These are phyloP conservation scores for Sinohyriopsis cumingii DNA, from an alignment of 2,888 invertebrate species.

Conservation along the genomic window DNA sequence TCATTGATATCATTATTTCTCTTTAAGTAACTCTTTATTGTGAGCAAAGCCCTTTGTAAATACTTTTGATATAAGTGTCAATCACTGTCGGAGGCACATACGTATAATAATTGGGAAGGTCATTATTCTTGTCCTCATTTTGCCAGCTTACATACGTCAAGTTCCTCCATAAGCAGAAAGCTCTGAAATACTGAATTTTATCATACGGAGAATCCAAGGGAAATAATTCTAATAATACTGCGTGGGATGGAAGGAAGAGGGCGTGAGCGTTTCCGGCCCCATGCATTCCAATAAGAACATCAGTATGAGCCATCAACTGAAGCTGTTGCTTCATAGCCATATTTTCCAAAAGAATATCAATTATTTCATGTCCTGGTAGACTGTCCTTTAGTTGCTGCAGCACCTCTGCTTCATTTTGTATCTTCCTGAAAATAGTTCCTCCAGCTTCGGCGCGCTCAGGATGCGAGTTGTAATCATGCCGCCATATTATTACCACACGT, in stretches of 20 bases:
- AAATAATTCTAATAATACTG: constrained; percentile 32
- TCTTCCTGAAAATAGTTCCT: constrained; percentile 28
- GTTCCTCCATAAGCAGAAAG: constrained; percentile 29
- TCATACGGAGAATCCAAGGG: constrained; percentile 34
- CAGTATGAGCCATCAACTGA: constrained; percentile 23
- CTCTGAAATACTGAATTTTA: constrained; percentile 24
- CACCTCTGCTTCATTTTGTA: constrained; percentile 31
- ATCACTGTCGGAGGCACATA: constrained; percentile 20
- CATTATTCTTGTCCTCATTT: constrained; percentile 25
- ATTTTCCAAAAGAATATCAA: constrained; percentile 20
- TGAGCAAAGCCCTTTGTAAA: no score
- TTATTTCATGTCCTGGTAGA: constrained; percentile 10
- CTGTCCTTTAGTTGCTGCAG: constrained; percentile 6
- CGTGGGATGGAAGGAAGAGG: constrained; percentile 31
- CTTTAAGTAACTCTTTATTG: no score
- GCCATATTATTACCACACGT: constrained; percentile 22
- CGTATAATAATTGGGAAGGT: constrained; percentile 25
- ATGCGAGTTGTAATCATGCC: constrained; percentile 30
- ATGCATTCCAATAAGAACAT: constrained; percentile 38
- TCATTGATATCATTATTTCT: no score
- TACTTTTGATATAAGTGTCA: no score
- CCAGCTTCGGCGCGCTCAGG: constrained; percentile 22
- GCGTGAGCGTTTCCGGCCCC: constrained; percentile 34
- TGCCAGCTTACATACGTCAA: constrained; percentile 33
- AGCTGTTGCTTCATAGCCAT: constrained; percentile 31